phyloP scores from a whole-genome alignment of 2,888 invertebrate species.

The Melanchra persicariae region DNA sequence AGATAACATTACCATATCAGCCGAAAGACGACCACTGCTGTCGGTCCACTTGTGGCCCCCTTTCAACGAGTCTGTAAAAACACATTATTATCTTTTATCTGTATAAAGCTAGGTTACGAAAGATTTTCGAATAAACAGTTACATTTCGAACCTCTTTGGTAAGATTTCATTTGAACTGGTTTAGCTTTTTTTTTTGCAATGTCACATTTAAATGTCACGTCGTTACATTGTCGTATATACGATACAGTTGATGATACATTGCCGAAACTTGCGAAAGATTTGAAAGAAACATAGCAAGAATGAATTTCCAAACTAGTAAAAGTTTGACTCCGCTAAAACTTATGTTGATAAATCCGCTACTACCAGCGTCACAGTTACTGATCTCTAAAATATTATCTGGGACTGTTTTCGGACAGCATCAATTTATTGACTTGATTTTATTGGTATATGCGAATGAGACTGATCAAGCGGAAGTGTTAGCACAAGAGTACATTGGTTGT shows the following conservation, averaged over 20 bases:
- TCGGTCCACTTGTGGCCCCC: too few species aligned
- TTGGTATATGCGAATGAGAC: slow-evolving; percentile 81
- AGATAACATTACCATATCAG: too few species aligned
- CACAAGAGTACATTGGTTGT: slow-evolving; percentile 76
- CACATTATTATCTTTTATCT: too few species aligned
- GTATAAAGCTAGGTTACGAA: too few species aligned
- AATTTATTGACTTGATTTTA: slow-evolving; percentile 78
- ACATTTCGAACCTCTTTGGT: too few species aligned
- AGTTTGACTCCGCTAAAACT: slow-evolving; percentile 76
- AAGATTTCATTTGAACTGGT: neutral
- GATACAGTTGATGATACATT: neutral
- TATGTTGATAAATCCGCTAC: slow-evolving; percentile 80
- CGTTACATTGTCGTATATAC: neutral
- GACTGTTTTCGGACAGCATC: slow-evolving; percentile 76
- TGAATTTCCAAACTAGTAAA: slow-evolving; percentile 79
- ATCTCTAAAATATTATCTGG: slow-evolving; percentile 81
- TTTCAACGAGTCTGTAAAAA: too few species aligned
- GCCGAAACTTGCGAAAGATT: neutral
- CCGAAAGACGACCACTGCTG: too few species aligned
- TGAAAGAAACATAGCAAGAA: slow-evolving; percentile 51
- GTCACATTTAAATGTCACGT: neutral
- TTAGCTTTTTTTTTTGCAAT: neutral
- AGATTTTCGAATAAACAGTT: too few species aligned
- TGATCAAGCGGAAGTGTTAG: slow-evolving; percentile 72
- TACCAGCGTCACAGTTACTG: slow-evolving; percentile 74